Evolutionary conservation across 2,797 vertebrate genomes (phyloP), one percentile per base, ranked within the genome.

Genomic region (Scleropages formosus): DNA sequence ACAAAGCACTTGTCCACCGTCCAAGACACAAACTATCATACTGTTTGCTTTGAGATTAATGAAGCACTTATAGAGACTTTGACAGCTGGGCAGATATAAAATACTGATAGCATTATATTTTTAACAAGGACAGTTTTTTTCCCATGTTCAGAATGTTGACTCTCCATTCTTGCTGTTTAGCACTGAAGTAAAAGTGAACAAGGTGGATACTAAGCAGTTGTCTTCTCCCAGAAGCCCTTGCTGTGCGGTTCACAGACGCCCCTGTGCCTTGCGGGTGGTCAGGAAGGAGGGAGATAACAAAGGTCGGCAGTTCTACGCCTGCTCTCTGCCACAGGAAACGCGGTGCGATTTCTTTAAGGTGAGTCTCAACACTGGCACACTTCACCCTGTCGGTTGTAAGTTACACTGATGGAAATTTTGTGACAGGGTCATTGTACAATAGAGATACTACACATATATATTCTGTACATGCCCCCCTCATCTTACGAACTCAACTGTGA

Each of bases 291-390:
- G 97, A 3, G 91, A 92, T 64, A 98, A 97, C 89, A 95, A 94
- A 77, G 95, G 95, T 82, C 92, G 97, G 10, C 91, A 84, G 73
- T 98, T 98, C 85, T 96, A 95, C 49, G 76, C 84, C 74, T 98
- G 97, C 84, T 87, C 96, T 24, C 87, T 96, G 47, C 93, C 94
- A 73, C 83, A 85, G 73, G 91, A 91, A 81, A 85, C 81, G 8
- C 92, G 79, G 3, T 99, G 97, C 63, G 88, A 92, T 81, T 96
- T 93, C 87, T 98, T 98, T 79, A 78, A 97, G 90, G 97, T 98
- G 88, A 22, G 89, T 88, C 1, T 77, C 66, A 70, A 12, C 46
- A 16, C 7, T 15, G 20, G 22, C 13, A n/a, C 12, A 4, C 3
- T 58, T 6, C 53, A 58, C 12, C 16, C 53, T 56, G 12, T 58